These are phyloP conservation scores for Muntiacus muntjak DNA, from an alignment of 2,113 vertebrate species.

Conservation along the genomic window DNA sequence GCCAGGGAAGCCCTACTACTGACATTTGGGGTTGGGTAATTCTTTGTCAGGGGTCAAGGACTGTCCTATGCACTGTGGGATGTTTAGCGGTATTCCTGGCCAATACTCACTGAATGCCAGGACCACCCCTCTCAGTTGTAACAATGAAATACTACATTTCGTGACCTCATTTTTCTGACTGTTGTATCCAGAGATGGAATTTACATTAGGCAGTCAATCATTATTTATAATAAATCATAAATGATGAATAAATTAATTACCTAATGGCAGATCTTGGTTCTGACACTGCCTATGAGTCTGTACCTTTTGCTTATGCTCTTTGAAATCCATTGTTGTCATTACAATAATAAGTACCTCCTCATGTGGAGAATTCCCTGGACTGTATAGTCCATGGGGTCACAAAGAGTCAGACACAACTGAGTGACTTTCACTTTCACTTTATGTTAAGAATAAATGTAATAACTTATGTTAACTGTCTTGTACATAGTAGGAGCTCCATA, in stretches of 20 bases:
- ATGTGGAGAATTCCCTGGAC: neutral
- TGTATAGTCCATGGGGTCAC: neutral
- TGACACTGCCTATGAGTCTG: neutral
- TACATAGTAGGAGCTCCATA: neutral
- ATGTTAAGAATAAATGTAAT: neutral
- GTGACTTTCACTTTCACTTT: neutral
- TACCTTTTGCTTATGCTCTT: neutral
- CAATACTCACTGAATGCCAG: too few species aligned
- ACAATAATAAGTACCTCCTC: neutral
- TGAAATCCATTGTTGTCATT: neutral
- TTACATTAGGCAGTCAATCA: neutral
- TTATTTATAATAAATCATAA: neutral
- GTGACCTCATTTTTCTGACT: neutral
- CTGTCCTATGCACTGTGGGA: rapidly evolving
- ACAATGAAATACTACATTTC: neutral
- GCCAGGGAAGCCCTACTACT: neutral
- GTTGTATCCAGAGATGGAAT: neutral
- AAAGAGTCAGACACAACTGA: neutral
- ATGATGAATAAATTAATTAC: neutral
- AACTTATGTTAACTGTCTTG: neutral
- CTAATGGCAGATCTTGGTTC: neutral
- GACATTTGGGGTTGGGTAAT: neutral
- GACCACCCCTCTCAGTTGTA: neutral
- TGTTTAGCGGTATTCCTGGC: neutral
- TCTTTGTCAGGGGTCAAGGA: rapidly evolving